Percentiles rank a stretch among this genome's conserved stretches.
phyloP scores from a whole-genome alignment of 2,113 vertebrate genomes.

The Aythya baeri region DNA sequence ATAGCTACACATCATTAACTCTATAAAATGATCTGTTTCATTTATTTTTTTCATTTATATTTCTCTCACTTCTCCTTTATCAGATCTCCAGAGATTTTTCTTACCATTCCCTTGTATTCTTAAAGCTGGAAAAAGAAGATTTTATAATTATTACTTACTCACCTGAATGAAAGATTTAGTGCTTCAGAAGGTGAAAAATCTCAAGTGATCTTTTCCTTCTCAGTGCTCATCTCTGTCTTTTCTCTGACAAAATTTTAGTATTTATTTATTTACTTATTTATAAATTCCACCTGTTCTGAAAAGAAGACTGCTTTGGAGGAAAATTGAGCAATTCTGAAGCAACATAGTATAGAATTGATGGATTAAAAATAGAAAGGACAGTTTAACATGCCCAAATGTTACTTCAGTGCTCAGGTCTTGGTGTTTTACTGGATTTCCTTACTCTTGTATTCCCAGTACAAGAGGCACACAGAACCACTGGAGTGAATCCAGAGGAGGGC shows the following conservation, averaged over 20 bases:
- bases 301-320: neutral
- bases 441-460: no score
- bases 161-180: neutral
- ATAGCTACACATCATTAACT: slow-evolving; percentile 50
- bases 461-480: no score
- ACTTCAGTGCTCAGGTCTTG: neutral
- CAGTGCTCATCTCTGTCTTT: neutral
- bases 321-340: neutral
- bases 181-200: neutral
- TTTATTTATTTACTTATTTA: neutral
- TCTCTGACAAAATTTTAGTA: neutral
- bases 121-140: neutral
- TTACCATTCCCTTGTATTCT: neutral
- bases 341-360: neutral
- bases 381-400: neutral
- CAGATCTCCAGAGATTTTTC: slow-evolving; percentile 8
- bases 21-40: slow-evolving; percentile 50
- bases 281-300: neutral
- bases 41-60: slow-evolving; percentile 33
- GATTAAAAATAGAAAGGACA: neutral
- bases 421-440: neutral
- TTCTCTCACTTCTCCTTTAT: slow-evolving; percentile 5
- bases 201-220: neutral
- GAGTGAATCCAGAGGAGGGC: no score
- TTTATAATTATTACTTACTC: neutral